These are phyloP conservation scores for Semaprochilodus insignis DNA, from an alignment of 2,797 vertebrate species.

Conservation along the genomic window DNA sequence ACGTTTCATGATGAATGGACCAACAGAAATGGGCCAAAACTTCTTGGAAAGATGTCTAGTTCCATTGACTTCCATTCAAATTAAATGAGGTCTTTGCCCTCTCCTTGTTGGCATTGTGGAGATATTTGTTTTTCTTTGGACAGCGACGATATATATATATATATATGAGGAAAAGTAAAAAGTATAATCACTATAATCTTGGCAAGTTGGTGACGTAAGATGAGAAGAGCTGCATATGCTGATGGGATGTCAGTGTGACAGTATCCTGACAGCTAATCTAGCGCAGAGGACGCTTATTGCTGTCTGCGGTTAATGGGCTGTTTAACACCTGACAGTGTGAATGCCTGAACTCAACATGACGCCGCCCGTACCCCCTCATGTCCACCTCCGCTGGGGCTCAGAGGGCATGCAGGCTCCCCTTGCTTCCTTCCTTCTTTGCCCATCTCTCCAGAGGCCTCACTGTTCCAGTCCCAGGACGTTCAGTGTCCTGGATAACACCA, in stretches of 20 bases:
- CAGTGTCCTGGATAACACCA: constrained; percentile 51
- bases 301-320: constrained; percentile 9
- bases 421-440: constrained; percentile 1
- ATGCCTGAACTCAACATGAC: neutral
- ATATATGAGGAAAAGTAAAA: too few relatives aligned
- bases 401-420: constrained; percentile 3
- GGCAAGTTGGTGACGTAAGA: neutral
- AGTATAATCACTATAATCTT: neutral
- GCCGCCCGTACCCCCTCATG: neutral
- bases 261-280: constrained; percentile 1
- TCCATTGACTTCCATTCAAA: too few relatives aligned
- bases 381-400: neutral
- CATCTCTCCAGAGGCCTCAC: constrained; percentile 23
- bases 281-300: neutral
- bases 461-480: constrained; percentile 41
- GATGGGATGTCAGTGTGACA: neutral
- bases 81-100: too few relatives aligned
- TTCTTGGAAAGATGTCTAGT: too few relatives aligned
- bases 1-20: too few relatives aligned
- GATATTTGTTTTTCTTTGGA: too few relatives aligned
- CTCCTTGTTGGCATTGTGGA: too few relatives aligned
- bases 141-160: too few relatives aligned
- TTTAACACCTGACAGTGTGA: neutral
- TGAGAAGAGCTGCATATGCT: neutral
- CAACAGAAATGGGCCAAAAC: too few relatives aligned